Base-by-base conservation (phyloP, 2,797 vertebrate species). In the Poecilia gillii region DNA sequence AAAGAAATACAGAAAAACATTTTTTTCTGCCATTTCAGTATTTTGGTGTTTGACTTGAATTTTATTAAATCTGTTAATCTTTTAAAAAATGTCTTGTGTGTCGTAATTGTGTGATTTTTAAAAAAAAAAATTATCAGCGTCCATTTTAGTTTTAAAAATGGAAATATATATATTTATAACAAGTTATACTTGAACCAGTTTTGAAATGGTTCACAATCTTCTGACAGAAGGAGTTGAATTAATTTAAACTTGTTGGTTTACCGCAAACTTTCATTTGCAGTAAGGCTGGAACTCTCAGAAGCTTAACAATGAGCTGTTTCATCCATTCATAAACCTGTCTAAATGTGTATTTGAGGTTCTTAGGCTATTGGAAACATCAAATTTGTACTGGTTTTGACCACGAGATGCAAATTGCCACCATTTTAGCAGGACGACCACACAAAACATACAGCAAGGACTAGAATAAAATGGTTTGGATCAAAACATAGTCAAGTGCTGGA, bases 21-120 rank as follows among this genome's bases (percentile, higher is more conserved):
- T 4, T 23, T 83, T 89, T 92, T 91, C 94, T 94, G 94, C 93
- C 94, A 93, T 96, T 96, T 95, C 93, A 95, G 94, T 96, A 96
- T 96, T 96, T 96, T 94, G 92, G 95, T 96, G 95, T 96, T 95
- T 96, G 94, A 96, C 94, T 94, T 94, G 94, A 93, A 92, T 95
- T 96, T 96, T 96, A 96, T 93, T 96, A 96, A 96, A 96, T 93
- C 80, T 85, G 88, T 88, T 95, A 94, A 93, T 95, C 92, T 94
- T 95, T 95, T 89, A 75, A 90, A 87, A 53, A 53, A 62, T 46
- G 85, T 77, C 23, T 89, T 72, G 33, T 0, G 46, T 41, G 25
- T 82, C 75, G 6, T 87, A 71, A 31, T 81, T 75, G 31, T 76
- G 59, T 75, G 0, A 76, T 59, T n/a, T n/a, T n/a, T n/a, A n/a